Evolutionary conservation across 1,140 invertebrate species (phyloP), one percentile per base, ranked within the genome.

Genomic region (Adoxophyes honmai): DNA sequence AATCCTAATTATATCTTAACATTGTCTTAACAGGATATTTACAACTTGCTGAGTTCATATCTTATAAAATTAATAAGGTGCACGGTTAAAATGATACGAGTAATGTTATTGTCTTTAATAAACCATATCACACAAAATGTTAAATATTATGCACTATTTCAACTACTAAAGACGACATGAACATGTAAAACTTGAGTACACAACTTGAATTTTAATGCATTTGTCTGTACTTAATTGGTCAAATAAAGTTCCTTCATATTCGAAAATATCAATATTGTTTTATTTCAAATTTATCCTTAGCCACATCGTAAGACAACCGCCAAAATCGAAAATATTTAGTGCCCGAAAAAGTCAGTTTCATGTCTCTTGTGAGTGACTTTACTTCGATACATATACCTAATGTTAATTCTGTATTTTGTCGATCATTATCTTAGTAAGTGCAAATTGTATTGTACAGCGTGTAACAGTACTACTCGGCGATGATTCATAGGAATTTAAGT

Each of bases 231-330:
- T n/a, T n/a, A 81, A 79, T 73, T 82, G 73, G 75, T 82, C 70
- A 84, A 86, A 84, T 87, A 87, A 87, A 87, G 84, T 86, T 87
- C 84, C 84, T 86, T 86, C 73, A 64, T 81, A 82, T 78, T 75
- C 60, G 57, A 64, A 52, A 57, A 60, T 55, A 36, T 15, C 35
- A 4, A 15, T 34, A 39, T 55, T 57, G 36, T 53, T 55, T 61
- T 44, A 42, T 52, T 34, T 11, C 2, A 28, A 3, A 28, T 2
- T 28, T 6, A 2, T 28, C 6, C 21, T 28, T 28, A 28, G 21
- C 2, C 6, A 28, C 21, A n/a, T n/a, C n/a, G n/a, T n/a, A n/a
- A n/a, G n/a, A n/a, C n/a, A n/a, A n/a, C n/a, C n/a, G n/a, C n/a
- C n/a, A n/a, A n/a, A n/a, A n/a, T n/a, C n/a, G n/a, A n/a, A n/a